phyloP scores from a whole-genome alignment of 1,140 invertebrate genomes.

The Psilanteris sp. region DNA sequence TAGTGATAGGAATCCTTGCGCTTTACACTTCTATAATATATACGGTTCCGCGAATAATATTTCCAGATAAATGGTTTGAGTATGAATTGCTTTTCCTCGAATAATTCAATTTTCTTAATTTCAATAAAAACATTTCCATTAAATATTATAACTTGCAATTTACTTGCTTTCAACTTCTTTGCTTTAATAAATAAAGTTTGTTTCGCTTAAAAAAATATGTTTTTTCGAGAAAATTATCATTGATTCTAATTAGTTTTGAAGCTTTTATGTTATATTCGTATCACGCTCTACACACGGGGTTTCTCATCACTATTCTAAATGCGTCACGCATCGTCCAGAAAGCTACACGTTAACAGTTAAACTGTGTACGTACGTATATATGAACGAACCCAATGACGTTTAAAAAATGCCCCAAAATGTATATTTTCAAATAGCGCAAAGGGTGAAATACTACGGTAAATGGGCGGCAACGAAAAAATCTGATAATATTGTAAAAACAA shows the following conservation, averaged over 20 bases:
- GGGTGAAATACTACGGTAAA: slow-evolving; percentile 16
- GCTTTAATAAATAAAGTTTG: too few species aligned
- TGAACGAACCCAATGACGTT: slow-evolving; percentile 14
- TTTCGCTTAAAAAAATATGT: too few species aligned
- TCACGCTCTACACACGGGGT: slow-evolving; percentile 35
- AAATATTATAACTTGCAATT: too few species aligned
- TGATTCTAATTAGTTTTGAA: slow-evolving; percentile 65
- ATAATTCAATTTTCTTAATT: slow-evolving; percentile 12
- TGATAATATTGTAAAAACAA: slow-evolving; percentile 7
- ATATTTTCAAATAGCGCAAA: slow-evolving; percentile 29
- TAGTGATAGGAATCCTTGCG: slow-evolving; percentile 61
- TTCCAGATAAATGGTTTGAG: slow-evolving; percentile 20
- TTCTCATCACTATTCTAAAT: slow-evolving; percentile 36
- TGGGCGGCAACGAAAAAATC: not conserved
- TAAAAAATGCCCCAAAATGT: slow-evolving; percentile 31
- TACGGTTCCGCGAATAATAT: slow-evolving; percentile 23
- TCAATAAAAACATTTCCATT: too few species aligned
- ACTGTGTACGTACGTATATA: not conserved
- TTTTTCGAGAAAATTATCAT: too few species aligned
- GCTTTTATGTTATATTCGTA: slow-evolving; percentile 63
- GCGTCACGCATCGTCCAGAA: slow-evolving; percentile 24
- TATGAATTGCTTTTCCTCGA: slow-evolving; percentile 11
- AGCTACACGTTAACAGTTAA: slow-evolving; percentile 36
- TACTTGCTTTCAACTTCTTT: too few species aligned
- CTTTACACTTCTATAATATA: slow-evolving; percentile 7